phyloP scores from a whole-genome alignment of 2,797 vertebrate species.

The Triplophysa yarkandensis region DNA sequence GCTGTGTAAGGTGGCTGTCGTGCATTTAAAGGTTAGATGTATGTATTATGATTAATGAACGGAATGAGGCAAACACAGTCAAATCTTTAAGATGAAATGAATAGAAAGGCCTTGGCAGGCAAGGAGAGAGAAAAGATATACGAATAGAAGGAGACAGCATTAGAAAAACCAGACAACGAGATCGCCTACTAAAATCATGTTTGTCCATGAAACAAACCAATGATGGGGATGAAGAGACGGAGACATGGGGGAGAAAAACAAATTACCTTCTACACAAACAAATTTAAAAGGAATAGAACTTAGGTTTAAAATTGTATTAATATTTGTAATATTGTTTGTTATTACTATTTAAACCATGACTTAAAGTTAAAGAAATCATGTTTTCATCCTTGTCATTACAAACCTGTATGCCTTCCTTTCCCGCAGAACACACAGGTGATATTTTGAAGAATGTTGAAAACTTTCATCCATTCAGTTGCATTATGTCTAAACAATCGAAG shows the following conservation, averaged over 20 bases:
- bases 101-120: conserved; percentile 45
- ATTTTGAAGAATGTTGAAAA: too few species aligned
- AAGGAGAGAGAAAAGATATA: not conserved
- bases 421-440: too few species aligned
- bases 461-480: too few species aligned
- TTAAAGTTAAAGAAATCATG: too few species aligned
- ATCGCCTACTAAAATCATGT: conserved; percentile 19
- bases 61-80: conserved; percentile 33
- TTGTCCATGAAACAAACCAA: conserved; percentile 44
- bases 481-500: too few species aligned
- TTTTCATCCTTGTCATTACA: too few species aligned
- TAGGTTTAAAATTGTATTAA: too few species aligned
- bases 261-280: too few species aligned
- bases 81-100: conserved; percentile 39
- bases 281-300: too few species aligned
- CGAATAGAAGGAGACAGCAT: not conserved
- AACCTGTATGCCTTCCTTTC: too few species aligned
- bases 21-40: conserved; percentile 3
- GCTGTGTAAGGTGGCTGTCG: not conserved
- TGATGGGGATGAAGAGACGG: not conserved
- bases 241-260: conserved; percentile 27
- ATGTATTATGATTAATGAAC: conserved; percentile 35
- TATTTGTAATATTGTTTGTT: too few species aligned
- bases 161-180: not conserved
- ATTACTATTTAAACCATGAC: too few species aligned